phyloP scores from a whole-genome alignment of 1,140 invertebrate genomes.

The Nomia melanderi region DNA sequence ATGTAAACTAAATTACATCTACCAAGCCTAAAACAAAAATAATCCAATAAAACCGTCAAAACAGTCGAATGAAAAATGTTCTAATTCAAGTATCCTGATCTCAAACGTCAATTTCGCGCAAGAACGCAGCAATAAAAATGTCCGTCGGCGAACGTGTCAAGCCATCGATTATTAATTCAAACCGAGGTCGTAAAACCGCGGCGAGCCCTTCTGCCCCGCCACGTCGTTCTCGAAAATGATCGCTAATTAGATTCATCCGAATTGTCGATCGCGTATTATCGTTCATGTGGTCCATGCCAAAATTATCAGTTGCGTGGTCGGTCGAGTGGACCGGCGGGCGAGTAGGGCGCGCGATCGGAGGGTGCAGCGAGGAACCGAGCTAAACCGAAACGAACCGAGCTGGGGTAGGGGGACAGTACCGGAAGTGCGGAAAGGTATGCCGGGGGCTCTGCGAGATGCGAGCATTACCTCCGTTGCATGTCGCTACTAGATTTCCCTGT shows the following conservation, averaged over 20 bases:
- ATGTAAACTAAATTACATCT: too few species aligned
- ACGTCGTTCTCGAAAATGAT: slow-evolving; percentile 34
- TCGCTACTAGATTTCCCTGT: slow-evolving; percentile 75
- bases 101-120: too few species aligned
- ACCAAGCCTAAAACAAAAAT: too few species aligned
- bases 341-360: neutral
- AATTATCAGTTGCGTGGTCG: slow-evolving; percentile 30
- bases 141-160: neutral
- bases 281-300: neutral
- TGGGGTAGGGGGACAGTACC: slow-evolving; percentile 6
- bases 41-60: too few species aligned
- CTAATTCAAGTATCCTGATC: too few species aligned
- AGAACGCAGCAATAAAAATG: too few species aligned
- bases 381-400: neutral
- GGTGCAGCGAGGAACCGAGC: slow-evolving; percentile 23
- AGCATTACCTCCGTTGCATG: slow-evolving; percentile 60
- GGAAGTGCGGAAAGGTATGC: slow-evolving; percentile 46
- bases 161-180: slow-evolving; percentile 36
- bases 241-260: slow-evolving; percentile 49
- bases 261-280: slow-evolving; percentile 39
- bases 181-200: slow-evolving; percentile 34
- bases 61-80: too few species aligned
- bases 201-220: neutral
- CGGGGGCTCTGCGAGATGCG: slow-evolving; percentile 31
- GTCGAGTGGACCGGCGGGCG: neutral